Conservation (phyloP, 2,888 invertebrate species). For the Dione vanillae region DNA sequence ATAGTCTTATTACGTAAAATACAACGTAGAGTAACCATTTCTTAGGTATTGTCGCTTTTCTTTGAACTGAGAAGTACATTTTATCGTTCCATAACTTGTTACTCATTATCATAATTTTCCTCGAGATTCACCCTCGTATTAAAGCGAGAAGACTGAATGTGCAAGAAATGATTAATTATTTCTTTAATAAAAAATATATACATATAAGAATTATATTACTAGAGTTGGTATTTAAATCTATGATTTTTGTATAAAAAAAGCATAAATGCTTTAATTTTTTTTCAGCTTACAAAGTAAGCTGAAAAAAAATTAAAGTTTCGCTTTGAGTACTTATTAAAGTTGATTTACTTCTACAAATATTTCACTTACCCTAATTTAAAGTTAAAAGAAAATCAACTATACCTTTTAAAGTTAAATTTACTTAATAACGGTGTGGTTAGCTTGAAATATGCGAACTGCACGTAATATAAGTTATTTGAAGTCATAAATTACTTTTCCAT, state of each 20-base stretch:
- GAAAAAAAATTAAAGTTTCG: too few species aligned
- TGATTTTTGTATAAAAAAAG: too few species aligned
- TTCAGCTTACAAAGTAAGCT: too few species aligned
- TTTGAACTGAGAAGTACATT: background rate
- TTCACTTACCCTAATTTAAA: background rate
- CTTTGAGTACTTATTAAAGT: background rate
- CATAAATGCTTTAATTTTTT: too few species aligned
- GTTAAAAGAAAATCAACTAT: background rate
- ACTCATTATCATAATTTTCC: constrained; percentile 12
- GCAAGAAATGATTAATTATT: too few species aligned
- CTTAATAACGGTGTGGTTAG: background rate
- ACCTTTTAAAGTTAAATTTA: background rate
- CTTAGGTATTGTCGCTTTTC: background rate
- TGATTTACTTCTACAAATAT: background rate
- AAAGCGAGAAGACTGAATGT: background rate
- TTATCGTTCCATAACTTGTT: constrained; percentile 11
- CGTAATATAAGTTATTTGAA: constrained; percentile 9
- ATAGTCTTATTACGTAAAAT: too few species aligned
- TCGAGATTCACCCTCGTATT: background rate
- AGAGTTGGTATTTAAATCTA: too few species aligned
- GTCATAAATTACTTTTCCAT: constrained; percentile 16
- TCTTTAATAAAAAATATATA: too few species aligned
- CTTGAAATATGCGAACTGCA: background rate
- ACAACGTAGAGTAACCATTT: background rate
- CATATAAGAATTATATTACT: too few species aligned